Base-by-base conservation (phyloP, 2,888 invertebrate species). In the Diploptera punctata region DNA sequence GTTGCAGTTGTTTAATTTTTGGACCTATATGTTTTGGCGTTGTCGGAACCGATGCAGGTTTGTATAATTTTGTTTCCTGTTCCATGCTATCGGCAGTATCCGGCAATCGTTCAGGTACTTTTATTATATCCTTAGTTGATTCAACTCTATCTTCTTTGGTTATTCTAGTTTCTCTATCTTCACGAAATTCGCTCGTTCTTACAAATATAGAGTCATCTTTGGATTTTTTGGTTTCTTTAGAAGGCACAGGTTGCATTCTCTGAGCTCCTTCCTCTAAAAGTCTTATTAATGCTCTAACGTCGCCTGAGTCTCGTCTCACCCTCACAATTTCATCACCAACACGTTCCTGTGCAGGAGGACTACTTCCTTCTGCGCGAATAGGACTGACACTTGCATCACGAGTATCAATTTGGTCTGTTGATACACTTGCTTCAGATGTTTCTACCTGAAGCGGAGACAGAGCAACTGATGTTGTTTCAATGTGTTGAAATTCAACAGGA, bases 211-310 rank as follows among this genome's bases (percentile, higher is more conserved):
- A 24, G 43, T 72, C 70, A 16, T 73, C 70, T 62, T 69, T 71
- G 5, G 33, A 16, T 7, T 72, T 79, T 83, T 83, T 3, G 81
- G 83, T 76, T 83, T 72, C 72, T 47, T 62, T 70, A 3, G 52
- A 31, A 61, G 43, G 31, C 13, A 68, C 18, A 18, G 21, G 24
- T 21, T 62, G 70, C 18, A 62, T 31, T 38, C 82, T 81, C 13
- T 82, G 79, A 24, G 80, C 78, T 74, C 85, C 85, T 76, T 86
- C 86, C 80, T 88, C 88, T 65, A 88, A 79, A 71, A 84, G 80
- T 78, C 85, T 84, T 52, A 88, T 83, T 78, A 86, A 86, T 18
- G 87, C 85, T 80, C 84, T 86, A 3, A 88, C 88, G 76, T 87
- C 87, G 33, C 87, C 86, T 9, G 86, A 85, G 43, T 83, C 83